Evolutionary conservation across 2,113 vertebrate species (phyloP).

Genomic region (Formicarius rufipectus): DNA sequence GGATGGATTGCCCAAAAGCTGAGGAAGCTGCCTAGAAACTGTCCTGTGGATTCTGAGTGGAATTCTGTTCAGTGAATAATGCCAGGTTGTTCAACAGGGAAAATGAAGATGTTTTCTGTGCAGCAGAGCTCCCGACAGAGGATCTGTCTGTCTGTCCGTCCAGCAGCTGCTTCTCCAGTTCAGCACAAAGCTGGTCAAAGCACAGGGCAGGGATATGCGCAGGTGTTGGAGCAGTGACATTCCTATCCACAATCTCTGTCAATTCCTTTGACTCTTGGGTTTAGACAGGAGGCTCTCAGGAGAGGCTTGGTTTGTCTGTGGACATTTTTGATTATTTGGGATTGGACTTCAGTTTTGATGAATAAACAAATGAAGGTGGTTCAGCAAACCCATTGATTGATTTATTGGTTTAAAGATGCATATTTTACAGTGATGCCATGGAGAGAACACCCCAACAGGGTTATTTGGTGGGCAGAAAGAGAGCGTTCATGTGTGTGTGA

Average conservation of each 20-base stretch:
- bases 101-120: background rate
- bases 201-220: rapidly evolving
- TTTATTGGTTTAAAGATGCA: conserved; percentile 1
- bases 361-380: conserved; percentile 18
- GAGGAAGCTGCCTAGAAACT: background rate
- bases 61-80: background rate
- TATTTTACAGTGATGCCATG: conserved; percentile 30
- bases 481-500: background rate
- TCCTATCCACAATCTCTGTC: rapidly evolving
- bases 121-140: background rate
- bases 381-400: conserved; percentile 46
- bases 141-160: background rate
- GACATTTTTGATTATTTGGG: background rate
- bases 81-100: background rate
- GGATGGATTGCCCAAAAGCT: background rate
- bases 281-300: background rate
- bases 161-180: background rate
- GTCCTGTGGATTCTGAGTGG: background rate
- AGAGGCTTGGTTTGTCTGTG: background rate
- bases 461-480: background rate
- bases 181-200: background rate
- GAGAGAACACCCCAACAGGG: background rate
- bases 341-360: background rate
- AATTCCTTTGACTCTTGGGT: background rate
- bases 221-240: rapidly evolving